Base-by-base conservation (phyloP, 2,888 invertebrate genomes). In the Conchocele bisecta region DNA sequence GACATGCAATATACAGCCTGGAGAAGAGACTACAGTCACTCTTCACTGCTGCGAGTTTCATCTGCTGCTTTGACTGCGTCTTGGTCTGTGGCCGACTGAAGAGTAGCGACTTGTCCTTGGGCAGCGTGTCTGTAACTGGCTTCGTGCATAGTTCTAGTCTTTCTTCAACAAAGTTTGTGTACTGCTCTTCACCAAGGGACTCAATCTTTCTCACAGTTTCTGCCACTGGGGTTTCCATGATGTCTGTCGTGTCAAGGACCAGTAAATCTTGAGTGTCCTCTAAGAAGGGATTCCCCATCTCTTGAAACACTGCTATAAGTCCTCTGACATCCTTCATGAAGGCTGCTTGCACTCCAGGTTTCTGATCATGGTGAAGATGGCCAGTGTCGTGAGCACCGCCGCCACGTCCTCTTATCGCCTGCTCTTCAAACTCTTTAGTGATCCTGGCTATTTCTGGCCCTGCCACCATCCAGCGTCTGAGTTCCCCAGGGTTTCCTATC, bases 241-340 rank as follows among this genome's bases (percentile, higher is more conserved):
- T 59, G 22, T 48, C 35, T 24, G 35, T 59, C 17, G 48, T 22
- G 28, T 59, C 59, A 13, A 59, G 33, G 15, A 24, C 37, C 13
- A 59, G 15, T 20, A 59, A 37, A 35, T 59, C 59, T 6, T 35
- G n/a, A 59, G 48, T 48, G n/a, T 33, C 6, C n/a, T 59, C 59
- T 31, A n/a, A 7, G 17, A 59, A 59, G 7, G 59, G 59, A 48
- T 59, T 59, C 15, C 59, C 48, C 6, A 50, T 9, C 15, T 59
- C 59, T 15, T 33, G 37, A 20, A 59, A 24, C 13, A 33, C 37
- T 20, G 22, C 37, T 13, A 48, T 35, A 1, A 59, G 24, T 13
- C 26, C 24, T 24, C 13, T n/a, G 9, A 48, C 48, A 24, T 59
- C 26, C 26, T 44, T n/a, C n/a, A n/a, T n/a, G n/a, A n/a, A n/a